Evolutionary conservation across 2,113 vertebrate species (phyloP), one percentile per base, ranked within the genome.

Genomic region (Centropus unirufus): DNA sequence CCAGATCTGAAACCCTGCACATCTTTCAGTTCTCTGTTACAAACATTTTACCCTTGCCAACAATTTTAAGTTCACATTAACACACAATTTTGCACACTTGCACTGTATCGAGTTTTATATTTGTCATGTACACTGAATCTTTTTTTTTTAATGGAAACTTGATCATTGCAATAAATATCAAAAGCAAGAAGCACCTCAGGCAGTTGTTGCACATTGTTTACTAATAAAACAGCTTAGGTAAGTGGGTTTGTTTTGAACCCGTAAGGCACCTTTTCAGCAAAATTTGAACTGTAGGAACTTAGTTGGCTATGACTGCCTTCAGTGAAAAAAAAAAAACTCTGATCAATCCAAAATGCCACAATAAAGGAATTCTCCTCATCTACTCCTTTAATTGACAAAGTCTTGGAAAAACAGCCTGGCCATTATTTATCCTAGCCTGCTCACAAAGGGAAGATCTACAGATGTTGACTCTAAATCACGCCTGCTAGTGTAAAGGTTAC

Each of bases 1-100:
- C 95, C 77, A 89, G 66, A 93, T 89, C 87, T 95, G 69, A 94
- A 94, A 87, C 40, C 17, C 52, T 52, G 36, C 54, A 93, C 68
- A 59, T 81, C 85, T 87, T 90, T 84, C 83, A 83, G 34, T 86
- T 61, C 79, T 54, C 85, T 78, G 15, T 22, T 86, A 83, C 54
- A 95, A 90, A 95, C 83, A 72, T 21, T 46, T 66, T 4, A 15
- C 22, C 61, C 51, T 83, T 67, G 68, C 73, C 85, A 89, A 64
- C 66, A 95, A 81, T 82, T 91, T 58, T 36, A 87, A 93, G 79
- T 87, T 90, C 83, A 87, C 52, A 46, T 8, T 94, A 86, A 74
- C 55, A 69, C 14, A 51, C 16, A 70, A 55, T 90, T 81, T 83
- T 90, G 72, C 83, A 88, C 52, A 63, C 44, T 70, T 7, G 2